A percentile compares a stretch with the other conserved stretches of the same genome.
These are phyloP conservation scores for Peromyscus melanophrys DNA, from an alignment of 2,797 vertebrate genomes.

Conservation along the genomic window DNA sequence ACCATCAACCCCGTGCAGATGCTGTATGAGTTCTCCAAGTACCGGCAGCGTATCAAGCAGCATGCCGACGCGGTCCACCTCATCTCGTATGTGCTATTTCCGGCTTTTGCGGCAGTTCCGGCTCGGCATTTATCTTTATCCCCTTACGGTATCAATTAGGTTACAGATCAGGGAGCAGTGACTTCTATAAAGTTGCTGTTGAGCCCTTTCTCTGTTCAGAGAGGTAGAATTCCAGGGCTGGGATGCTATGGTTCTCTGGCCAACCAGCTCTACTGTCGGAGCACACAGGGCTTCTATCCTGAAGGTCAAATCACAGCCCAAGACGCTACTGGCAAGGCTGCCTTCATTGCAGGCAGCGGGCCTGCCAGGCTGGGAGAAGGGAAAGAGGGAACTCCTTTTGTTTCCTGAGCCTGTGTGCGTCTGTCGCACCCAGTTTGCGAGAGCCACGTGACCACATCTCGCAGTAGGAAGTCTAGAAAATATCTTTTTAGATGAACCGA, in stretches of 20 bases:
- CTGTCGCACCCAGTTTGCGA: background rate
- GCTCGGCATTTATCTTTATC: background rate
- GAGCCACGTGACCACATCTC: background rate
- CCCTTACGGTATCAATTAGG: background rate
- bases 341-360: background rate
- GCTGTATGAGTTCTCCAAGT: slow-evolving; percentile 96
- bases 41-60: slow-evolving; percentile 96
- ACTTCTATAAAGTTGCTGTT: background rate
- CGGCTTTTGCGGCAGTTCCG: background rate
- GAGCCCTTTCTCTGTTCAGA: background rate
- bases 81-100: slow-evolving; percentile 93
- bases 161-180: background rate
- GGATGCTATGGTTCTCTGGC: background rate
- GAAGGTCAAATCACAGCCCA: background rate
- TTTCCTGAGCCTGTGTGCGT: background rate
- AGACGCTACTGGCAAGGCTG: background rate
- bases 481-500: background rate
- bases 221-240: background rate
- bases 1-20: slow-evolving; percentile 95
- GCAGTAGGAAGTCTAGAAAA: background rate
- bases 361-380: background rate
- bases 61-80: slow-evolving; percentile 96
- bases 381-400: background rate
- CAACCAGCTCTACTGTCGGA: background rate
- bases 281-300: background rate